Evolutionary conservation across 2,113 vertebrate species (phyloP).

Genomic region (Catagonus wagneri): DNA sequence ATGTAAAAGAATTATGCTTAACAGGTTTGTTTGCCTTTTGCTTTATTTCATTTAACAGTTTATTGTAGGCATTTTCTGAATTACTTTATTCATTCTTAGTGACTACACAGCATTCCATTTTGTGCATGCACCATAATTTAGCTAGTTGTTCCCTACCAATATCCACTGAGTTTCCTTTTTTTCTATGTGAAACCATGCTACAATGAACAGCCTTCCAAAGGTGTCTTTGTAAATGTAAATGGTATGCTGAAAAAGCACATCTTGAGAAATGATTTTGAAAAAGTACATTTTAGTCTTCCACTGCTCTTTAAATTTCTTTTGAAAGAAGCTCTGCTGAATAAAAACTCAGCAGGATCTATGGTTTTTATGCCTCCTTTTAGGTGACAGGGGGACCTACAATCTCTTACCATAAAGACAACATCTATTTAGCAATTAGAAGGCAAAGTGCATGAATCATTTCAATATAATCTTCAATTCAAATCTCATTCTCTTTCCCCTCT

Average conservation of each 20-base stretch:
- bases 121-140: background rate
- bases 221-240: background rate
- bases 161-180: background rate
- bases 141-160: background rate
- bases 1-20: background rate
- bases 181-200: background rate
- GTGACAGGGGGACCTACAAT: background rate
- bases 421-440: background rate
- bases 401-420: background rate
- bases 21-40: background rate
- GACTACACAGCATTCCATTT: too few relatives aligned
- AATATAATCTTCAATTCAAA: background rate
- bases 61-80: too few relatives aligned
- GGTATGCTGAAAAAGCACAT: background rate
- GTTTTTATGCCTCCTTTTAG: background rate
- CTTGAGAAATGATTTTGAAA: background rate
- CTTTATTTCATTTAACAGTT: background rate
- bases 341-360: background rate
- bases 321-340: background rate
- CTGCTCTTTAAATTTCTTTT: background rate
- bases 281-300: background rate
- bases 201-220: background rate
- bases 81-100: too few relatives aligned
- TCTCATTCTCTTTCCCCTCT: background rate
- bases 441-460: background rate